Evolutionary conservation across 1,140 invertebrate genomes (phyloP), one percentile per base, ranked within the genome.

Genomic region (Sweltsa coloradensis): DNA sequence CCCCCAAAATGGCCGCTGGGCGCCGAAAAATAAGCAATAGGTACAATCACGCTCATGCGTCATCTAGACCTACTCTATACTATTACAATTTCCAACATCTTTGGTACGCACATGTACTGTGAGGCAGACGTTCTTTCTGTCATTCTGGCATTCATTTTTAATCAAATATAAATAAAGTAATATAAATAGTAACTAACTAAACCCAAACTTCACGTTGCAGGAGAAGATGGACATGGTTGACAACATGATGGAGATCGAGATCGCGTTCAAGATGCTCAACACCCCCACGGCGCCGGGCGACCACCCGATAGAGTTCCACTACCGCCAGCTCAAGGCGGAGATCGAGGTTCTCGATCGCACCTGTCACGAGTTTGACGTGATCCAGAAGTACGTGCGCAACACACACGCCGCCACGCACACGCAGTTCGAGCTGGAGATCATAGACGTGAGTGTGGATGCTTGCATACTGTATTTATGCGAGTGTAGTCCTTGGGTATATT

Each of bases 161-260:
- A n/a, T n/a, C n/a, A n/a, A n/a, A n/a, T n/a, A n/a, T n/a, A n/a
- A n/a, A n/a, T n/a, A n/a, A n/a, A n/a, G n/a, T n/a, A n/a, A 23
- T 21, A 3, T 3, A 22, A 21, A 34, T 41, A 9, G 5, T 45
- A 11, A 34, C 26, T 57, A n/a, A n/a, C n/a, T n/a, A n/a, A n/a
- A n/a, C n/a, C n/a, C n/a, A n/a, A n/a, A n/a, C n/a, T n/a, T n/a
- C n/a, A n/a, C n/a, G 49, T 51, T 58, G 53, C 54, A 85, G 71
- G 50, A 63, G n/a, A 95, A 97, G 68, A 75, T 83, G 11, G 83
- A 88, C 53, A 94, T 98, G 90, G 62, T 98, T 34, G 89, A 95
- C 53, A 89, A 83, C 49, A 63, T 99, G 21, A 65, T 92, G 47
- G 94, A 98, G 60, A 89, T 99, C 54, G 93, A 98, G 67, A 78